Percentiles rank a stretch among this genome's conserved stretches.
Evolutionary conservation across 2,888 invertebrate genomes (phyloP).

Genomic region (Clostera curtula): DNA sequence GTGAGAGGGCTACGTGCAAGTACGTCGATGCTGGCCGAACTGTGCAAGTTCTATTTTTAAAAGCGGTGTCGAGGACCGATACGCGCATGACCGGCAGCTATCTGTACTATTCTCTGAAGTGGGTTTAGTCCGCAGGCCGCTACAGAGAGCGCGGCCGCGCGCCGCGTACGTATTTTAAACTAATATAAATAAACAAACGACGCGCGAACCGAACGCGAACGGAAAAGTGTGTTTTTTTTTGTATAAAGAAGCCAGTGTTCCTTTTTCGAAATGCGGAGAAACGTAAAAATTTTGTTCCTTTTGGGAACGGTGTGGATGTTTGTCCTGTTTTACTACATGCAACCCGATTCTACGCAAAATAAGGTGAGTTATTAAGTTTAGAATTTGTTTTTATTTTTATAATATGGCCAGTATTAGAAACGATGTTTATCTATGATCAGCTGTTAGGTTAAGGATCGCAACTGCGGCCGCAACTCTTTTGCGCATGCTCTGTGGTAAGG

Average conservation of each 20-base stretch:
- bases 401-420: conserved; percentile 10
- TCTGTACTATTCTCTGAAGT: conserved; percentile 29
- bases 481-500: conserved; percentile 57
- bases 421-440: conserved; percentile 40
- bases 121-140: conserved; percentile 54
- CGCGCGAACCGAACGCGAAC: conserved; percentile 21
- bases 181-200: conserved; percentile 34
- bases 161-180: conserved; percentile 34
- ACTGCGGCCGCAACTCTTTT: conserved; percentile 27
- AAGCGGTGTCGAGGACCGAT: conserved; percentile 48
- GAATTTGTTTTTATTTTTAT: conserved; percentile 10
- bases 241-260: conserved; percentile 8
- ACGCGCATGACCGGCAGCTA: conserved; percentile 60
- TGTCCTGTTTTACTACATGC: conserved; percentile 64
- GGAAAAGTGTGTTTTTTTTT: conserved; percentile 23
- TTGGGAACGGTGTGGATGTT: conserved; percentile 63
- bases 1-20: conserved; percentile 25
- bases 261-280: conserved; percentile 53
- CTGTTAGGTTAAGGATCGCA: conserved; percentile 37
- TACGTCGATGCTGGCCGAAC: conserved; percentile 23
- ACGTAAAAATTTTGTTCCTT: conserved; percentile 61
- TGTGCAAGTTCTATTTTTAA: conserved; percentile 52
- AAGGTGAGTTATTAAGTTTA: conserved; percentile 43
- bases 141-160: conserved; percentile 65
- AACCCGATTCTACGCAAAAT: conserved; percentile 51